Evolutionary conservation across 2,888 invertebrate genomes (phyloP).

Genomic region (Steromphala cineraria): DNA sequence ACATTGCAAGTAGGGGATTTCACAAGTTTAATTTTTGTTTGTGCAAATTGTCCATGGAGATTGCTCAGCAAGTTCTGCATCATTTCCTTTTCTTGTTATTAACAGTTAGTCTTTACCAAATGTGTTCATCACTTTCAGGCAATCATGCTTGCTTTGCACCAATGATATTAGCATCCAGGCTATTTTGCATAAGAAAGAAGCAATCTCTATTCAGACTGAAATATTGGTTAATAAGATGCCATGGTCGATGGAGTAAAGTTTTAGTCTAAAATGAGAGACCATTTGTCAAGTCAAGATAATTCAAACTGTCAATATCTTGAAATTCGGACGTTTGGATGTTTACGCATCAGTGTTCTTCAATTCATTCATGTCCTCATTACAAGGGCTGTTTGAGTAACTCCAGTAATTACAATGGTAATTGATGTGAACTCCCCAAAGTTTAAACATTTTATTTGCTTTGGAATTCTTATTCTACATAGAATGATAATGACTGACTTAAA

Average conservation of each 20-base stretch:
- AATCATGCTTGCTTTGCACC: background rate
- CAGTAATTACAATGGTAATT: background rate
- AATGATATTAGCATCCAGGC: background rate
- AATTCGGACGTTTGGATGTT: background rate
- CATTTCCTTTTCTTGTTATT: background rate
- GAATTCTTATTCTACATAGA: too few relatives aligned
- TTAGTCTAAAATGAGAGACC: background rate
- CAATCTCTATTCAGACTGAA: background rate
- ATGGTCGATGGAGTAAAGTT: background rate
- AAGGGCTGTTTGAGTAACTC: background rate
- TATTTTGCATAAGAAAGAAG: constrained; percentile 6
- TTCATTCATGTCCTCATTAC: constrained; percentile 12
- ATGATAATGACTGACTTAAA: too few relatives aligned
- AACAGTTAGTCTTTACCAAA: background rate
- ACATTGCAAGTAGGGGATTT: background rate
- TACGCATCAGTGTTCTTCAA: background rate
- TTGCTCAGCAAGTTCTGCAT: background rate
- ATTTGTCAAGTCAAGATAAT: background rate
- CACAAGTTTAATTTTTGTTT: background rate
- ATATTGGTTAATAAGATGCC: background rate
- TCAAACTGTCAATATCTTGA: background rate
- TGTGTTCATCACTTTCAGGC: background rate
- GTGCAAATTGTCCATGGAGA: background rate
- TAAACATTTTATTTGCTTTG: too few relatives aligned
- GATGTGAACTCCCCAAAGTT: too few relatives aligned